phyloP scores from a whole-genome alignment of 2,113 vertebrate species.

The Alces alces region DNA sequence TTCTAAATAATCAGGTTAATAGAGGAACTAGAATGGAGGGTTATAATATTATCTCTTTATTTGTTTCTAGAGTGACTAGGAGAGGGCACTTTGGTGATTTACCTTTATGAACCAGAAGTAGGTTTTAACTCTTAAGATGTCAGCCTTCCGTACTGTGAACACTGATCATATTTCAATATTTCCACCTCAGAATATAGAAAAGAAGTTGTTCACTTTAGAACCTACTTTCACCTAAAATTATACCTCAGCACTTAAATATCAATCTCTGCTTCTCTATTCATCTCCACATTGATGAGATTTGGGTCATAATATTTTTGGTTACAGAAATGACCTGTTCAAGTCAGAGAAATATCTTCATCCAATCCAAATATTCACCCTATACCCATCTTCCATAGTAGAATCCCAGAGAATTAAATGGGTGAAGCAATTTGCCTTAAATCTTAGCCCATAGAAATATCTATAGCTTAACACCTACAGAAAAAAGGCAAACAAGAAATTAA shows the following conservation, averaged over 20 bases:
- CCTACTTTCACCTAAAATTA: background rate
- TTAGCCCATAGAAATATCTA: background rate
- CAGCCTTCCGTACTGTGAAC: background rate
- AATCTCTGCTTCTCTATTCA: background rate
- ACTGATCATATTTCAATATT: background rate
- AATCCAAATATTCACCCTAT: background rate
- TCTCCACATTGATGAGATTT: background rate
- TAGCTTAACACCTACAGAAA: background rate
- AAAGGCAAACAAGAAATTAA: background rate
- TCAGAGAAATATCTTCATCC: background rate
- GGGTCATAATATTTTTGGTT: background rate
- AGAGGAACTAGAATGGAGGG: background rate
- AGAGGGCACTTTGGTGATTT: background rate
- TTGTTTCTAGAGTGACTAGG: background rate
- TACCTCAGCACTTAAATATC: background rate
- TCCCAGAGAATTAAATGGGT: background rate
- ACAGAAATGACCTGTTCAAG: background rate
- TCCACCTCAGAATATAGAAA: background rate
- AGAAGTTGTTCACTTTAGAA: background rate
- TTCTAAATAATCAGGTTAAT: slow-evolving; percentile 26
- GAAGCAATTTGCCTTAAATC: background rate
- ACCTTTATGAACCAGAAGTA: background rate
- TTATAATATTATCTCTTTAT: background rate
- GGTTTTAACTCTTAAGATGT: background rate
- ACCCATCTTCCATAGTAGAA: background rate